Evolutionary conservation across 2,113 vertebrate species (phyloP).

Genomic region (Sapayoa aenigma): DNA sequence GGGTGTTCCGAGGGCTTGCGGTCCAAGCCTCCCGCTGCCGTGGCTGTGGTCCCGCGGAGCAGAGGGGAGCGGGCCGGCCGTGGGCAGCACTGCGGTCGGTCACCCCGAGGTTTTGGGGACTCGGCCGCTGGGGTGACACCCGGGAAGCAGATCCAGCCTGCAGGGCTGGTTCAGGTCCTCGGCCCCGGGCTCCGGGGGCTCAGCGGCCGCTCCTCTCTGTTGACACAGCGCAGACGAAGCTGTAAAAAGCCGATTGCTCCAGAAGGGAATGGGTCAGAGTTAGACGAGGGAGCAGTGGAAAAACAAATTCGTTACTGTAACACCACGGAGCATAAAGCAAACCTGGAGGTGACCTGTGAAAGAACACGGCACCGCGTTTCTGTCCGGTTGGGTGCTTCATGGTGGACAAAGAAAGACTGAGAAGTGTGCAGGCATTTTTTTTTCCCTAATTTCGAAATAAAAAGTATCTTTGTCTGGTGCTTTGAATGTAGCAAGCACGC

Average conservation of each 20-base stretch:
- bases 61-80: neutral
- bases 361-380: neutral
- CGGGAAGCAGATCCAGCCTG: rapidly evolving
- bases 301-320: slow-evolving; percentile 41
- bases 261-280: neutral
- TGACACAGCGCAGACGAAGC: neutral
- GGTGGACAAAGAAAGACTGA: neutral
- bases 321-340: slow-evolving; percentile 25
- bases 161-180: neutral
- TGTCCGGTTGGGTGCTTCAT: neutral
- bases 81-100: rapidly evolving
- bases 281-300: slow-evolving; percentile 6
- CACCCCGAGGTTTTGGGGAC: rapidly evolving
- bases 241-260: neutral
- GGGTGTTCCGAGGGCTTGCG: neutral
- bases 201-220: neutral
- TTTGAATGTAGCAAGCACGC: neutral
- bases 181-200: neutral
- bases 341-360: slow-evolving; percentile 27
- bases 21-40: rapidly evolving
- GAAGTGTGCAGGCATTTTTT: neutral
- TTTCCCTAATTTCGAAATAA: neutral
- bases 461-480: slow-evolving; percentile 33
- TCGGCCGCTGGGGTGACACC: rapidly evolving
- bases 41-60: rapidly evolving